These are phyloP conservation scores for Cosmorhoe ocellata DNA, from an alignment of 2,888 invertebrate species.

Conservation along the genomic window DNA sequence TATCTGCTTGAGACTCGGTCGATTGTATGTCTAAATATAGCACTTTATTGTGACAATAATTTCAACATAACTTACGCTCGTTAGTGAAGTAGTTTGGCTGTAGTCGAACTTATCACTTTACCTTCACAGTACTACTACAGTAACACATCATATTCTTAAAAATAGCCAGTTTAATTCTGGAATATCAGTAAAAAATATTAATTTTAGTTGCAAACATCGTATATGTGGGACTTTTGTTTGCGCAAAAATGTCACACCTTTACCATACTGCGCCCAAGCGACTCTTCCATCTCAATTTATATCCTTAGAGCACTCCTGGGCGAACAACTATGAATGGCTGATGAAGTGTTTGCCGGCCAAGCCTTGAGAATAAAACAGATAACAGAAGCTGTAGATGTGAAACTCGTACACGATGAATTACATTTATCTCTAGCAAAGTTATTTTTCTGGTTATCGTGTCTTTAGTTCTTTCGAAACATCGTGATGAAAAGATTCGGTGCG, in stretches of 20 bases:
- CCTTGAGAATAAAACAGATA: slow-evolving; percentile 2
- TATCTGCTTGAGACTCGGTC: slow-evolving; percentile 22
- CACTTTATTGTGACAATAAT: no score
- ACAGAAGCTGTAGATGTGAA: not conserved
- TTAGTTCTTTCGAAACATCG: no score
- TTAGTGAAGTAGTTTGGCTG: no score
- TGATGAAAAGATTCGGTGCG: no score
- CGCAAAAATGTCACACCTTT: slow-evolving; percentile 1
- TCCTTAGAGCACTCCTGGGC: slow-evolving; percentile 27
- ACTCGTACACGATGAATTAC: not conserved
- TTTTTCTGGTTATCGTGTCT: no score
- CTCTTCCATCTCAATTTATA: slow-evolving; percentile 35
- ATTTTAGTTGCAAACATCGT: not conserved
- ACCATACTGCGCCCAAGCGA: slow-evolving; percentile 13
- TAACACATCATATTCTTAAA: no score
- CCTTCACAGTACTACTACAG: no score
- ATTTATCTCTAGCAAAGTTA: not conserved
- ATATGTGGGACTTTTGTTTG: not conserved
- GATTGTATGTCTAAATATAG: slow-evolving; percentile 15
- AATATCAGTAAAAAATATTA: not conserved
- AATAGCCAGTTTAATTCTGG: not conserved
- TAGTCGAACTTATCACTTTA: no score
- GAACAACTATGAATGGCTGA: slow-evolving; percentile 34
- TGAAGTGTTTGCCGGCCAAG: slow-evolving; percentile 33
- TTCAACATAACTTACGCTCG: no score